Percentiles rank a stretch among this genome's conserved stretches.
Evolutionary conservation across 2,888 invertebrate species (phyloP).

Genomic region (Agrochola circellaris): DNA sequence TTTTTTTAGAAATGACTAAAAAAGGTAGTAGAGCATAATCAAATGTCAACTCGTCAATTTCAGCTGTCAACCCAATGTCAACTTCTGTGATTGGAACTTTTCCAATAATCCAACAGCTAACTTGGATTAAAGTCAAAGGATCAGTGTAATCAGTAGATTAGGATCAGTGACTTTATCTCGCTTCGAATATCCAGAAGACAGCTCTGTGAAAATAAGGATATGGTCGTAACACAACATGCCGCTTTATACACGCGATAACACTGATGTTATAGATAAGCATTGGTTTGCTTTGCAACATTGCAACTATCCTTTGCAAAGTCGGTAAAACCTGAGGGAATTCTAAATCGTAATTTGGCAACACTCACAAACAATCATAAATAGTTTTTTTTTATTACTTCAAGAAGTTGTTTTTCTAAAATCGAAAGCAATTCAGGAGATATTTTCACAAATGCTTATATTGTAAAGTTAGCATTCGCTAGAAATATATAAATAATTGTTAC

Average conservation of each 20-base stretch:
- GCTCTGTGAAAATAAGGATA: background rate
- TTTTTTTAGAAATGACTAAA: background rate
- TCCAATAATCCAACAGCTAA: background rate
- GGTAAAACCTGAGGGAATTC: constrained; percentile 4
- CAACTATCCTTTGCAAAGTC: background rate
- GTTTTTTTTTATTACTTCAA: background rate
- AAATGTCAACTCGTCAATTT: background rate
- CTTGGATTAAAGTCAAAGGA: background rate
- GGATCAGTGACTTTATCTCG: background rate
- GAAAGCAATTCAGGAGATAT: background rate
- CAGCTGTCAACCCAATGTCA: background rate
- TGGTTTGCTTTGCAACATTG: background rate
- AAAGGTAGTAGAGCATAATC: background rate
- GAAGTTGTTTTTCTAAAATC: background rate
- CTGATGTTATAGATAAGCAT: background rate
- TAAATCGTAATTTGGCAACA: background rate
- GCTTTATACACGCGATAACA: background rate
- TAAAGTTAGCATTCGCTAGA: background rate
- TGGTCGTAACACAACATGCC: background rate
- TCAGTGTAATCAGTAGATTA: background rate
- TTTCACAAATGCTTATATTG: background rate
- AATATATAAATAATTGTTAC: background rate
- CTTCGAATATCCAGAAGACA: background rate
- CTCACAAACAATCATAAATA: background rate
- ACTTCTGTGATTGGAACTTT: background rate